Conservation (phyloP, 2,797 vertebrate genomes). For the Pipistrellus pipistrellus region DNA sequence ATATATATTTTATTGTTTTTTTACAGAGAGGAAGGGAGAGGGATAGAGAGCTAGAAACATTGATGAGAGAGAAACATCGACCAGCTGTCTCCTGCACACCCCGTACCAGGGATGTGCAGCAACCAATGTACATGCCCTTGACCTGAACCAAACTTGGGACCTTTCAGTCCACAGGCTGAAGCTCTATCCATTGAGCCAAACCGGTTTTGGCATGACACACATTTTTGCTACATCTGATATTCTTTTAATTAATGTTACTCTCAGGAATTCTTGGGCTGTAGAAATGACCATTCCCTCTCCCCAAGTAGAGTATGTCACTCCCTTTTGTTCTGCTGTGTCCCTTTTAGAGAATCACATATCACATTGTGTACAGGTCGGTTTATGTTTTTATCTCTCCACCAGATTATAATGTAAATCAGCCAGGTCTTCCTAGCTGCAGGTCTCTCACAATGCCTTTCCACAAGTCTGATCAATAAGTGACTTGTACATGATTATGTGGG, state of each 20-base stretch:
- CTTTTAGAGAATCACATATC: neutral
- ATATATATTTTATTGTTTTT: no score
- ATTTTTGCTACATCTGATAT: neutral
- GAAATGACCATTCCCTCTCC: neutral
- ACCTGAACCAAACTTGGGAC: no score
- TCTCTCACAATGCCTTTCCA: neutral
- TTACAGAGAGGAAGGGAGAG: no score
- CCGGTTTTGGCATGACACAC: neutral
- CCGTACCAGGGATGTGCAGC: no score
- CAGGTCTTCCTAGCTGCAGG: neutral
- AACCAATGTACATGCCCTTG: no score
- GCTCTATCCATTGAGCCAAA: no score
- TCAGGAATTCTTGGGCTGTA: neutral
- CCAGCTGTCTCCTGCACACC: no score
- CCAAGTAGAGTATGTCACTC: neutral
- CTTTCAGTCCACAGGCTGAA: no score
- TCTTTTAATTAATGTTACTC: neutral
- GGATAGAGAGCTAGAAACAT: no score
- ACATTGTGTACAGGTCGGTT: neutral
- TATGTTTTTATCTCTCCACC: neutral
- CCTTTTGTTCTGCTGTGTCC: neutral
- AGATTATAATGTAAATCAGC: neutral
- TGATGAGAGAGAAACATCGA: no score
- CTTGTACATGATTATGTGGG: constrained; percentile 54
- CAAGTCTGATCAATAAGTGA: constrained; percentile 36